A percentile compares a stretch with the other conserved stretches of the same genome.
Evolutionary conservation across 2,113 vertebrate species (phyloP).

Genomic region (Oxyura jamaicensis): DNA sequence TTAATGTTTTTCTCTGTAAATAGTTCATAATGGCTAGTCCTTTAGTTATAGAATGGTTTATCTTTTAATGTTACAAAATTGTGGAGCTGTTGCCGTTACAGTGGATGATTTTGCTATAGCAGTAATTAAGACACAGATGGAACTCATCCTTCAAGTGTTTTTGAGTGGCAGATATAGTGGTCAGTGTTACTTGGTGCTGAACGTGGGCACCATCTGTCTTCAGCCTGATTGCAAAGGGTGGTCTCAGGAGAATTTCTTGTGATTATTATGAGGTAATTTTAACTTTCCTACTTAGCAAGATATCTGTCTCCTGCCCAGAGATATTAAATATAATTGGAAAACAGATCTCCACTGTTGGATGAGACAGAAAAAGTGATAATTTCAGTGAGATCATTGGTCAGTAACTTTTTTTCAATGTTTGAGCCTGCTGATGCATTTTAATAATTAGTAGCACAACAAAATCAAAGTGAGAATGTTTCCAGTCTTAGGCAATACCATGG

Average conservation of each 20-base stretch:
- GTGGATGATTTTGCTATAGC: slow-evolving; percentile 50
- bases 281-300: background rate
- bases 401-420: background rate
- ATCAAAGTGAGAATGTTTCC: background rate
- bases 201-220: slow-evolving; percentile 62
- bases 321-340: background rate
- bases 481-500: background rate
- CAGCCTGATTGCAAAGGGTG: background rate
- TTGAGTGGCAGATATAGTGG: slow-evolving; percentile 69
- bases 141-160: slow-evolving; percentile 46
- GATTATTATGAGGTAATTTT: slow-evolving; percentile 28
- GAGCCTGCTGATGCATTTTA: background rate
- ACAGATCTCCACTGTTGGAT: background rate
- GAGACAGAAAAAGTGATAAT: background rate
- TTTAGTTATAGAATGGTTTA: slow-evolving; percentile 32
- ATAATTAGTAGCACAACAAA: background rate
- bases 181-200: slow-evolving; percentile 44
- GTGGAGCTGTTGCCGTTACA: slow-evolving; percentile 25
- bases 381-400: background rate
- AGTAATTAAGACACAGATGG: slow-evolving; percentile 70
- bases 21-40: background rate
- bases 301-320: background rate
- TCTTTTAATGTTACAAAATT: slow-evolving; percentile 10
- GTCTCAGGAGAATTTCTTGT: slow-evolving; percentile 4
- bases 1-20: background rate